Percentiles rank a stretch among this genome's conserved stretches.
These are phyloP conservation scores for Drosophila pseudoobscura DNA, from an alignment of 1,140 invertebrate species.

Conservation along the genomic window DNA sequence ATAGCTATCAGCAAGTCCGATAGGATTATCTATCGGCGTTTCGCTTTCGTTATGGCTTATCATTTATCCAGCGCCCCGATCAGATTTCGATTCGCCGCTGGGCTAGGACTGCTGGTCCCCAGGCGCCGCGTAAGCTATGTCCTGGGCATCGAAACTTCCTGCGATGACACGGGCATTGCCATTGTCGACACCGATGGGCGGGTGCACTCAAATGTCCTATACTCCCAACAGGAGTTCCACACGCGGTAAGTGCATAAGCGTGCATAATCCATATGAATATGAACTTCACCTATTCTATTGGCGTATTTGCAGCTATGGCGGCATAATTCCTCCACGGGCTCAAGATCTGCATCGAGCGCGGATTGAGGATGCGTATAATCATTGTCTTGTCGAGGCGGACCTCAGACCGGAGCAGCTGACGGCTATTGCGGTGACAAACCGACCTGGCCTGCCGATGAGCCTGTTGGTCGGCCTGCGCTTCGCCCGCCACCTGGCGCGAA, in stretches of 20 bases:
- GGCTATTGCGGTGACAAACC: constrained; percentile 95
- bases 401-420: constrained; percentile 90
- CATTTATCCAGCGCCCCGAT: neutral
- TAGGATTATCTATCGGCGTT: no score
- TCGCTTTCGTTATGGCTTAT: constrained; percentile 4
- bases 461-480: constrained; percentile 92
- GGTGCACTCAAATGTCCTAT: constrained; percentile 90
- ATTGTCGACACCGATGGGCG: constrained; percentile 89
- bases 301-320: constrained; percentile 90
- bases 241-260: constrained; percentile 85
- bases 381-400: constrained; percentile 87
- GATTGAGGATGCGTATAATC: constrained; percentile 90
- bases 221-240: constrained; percentile 91
- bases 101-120: neutral
- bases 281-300: neutral
- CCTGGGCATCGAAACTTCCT: constrained; percentile 98
- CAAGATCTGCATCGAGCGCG: constrained; percentile 91
- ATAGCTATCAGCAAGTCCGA: no score
- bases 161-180: constrained; percentile 97
- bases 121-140: constrained; percentile 58
- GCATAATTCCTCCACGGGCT: constrained; percentile 95
- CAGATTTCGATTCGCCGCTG: neutral
- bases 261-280: neutral
- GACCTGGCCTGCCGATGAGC: constrained; percentile 92
- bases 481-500: constrained; percentile 90